Percentiles rank a stretch among this genome's conserved stretches.
Evolutionary conservation across 2,113 vertebrate genomes (phyloP).

Genomic region (Uria aalge): DNA sequence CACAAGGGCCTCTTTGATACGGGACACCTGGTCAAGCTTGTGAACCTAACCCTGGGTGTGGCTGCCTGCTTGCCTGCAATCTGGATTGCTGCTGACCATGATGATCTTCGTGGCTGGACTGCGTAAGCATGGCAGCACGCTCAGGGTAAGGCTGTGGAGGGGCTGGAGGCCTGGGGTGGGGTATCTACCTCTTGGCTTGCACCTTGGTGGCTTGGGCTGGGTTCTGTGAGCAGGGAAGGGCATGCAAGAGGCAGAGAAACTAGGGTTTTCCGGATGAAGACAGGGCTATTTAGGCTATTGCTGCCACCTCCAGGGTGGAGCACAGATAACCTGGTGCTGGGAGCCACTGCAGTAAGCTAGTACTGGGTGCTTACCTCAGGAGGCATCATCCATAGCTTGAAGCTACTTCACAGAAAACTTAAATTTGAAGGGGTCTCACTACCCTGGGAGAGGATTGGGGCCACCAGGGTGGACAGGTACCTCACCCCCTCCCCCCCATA

Average conservation of each 20-base stretch:
- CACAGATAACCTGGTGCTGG: not conserved
- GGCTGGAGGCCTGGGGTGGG: not conserved
- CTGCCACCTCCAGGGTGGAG: not conserved
- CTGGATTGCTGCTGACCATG: rapidly evolving
- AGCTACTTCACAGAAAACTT: not conserved
- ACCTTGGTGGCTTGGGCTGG: rapidly evolving
- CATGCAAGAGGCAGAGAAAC: too few relatives aligned
- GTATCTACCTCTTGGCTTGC: not conserved
- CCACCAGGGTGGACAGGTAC: not conserved
- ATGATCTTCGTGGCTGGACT: not conserved
- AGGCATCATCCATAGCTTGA: not conserved
- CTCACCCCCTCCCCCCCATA: too few relatives aligned
- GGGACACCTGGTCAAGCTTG: not conserved
- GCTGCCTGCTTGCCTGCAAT: not conserved
- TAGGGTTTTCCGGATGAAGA: not conserved
- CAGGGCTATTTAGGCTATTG: not conserved
- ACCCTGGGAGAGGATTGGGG: not conserved
- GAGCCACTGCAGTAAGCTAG: not conserved
- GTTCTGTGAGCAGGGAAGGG: not conserved
- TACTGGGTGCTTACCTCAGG: not conserved
- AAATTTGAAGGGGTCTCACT: too few relatives aligned
- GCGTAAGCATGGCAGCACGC: not conserved
- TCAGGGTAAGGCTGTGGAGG: not conserved
- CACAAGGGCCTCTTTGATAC: slow-evolving; percentile 56
- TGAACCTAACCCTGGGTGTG: slow-evolving; percentile 23